Evolutionary conservation across 2,113 vertebrate genomes (phyloP).

Genomic region (Bujurquina vittata): DNA sequence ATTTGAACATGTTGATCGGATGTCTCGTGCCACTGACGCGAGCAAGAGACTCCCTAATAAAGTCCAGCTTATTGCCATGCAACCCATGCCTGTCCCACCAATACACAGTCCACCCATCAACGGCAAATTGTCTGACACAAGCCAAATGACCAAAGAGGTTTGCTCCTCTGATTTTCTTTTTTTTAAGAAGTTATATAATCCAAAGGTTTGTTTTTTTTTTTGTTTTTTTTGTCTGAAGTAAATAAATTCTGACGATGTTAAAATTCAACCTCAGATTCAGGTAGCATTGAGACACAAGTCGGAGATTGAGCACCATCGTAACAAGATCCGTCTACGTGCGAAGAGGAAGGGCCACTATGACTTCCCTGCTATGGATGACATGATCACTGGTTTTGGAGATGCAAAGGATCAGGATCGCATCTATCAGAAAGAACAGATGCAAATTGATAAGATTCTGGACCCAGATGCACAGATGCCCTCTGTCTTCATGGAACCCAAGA

Average conservation of each 20-base stretch:
- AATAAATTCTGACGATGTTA: too few relatives aligned
- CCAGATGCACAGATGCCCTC: conserved; percentile 85
- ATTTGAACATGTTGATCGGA: conserved; percentile 94
- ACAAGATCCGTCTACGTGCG: conserved; percentile 96
- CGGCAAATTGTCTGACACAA: conserved; percentile 84
- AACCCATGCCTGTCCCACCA: conserved; percentile 89
- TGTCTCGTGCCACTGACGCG: conserved; percentile 87
- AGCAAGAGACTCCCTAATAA: conserved; percentile 89
- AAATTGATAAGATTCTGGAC: conserved; percentile 98
- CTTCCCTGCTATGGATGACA: conserved; percentile 93
- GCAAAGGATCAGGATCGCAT: conserved; percentile 89
- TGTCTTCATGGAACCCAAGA: conserved; percentile 90
- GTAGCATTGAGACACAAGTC: conserved; percentile 95
- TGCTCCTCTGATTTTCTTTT: not conserved
- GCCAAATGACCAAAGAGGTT: conserved; percentile 95
- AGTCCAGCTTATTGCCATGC: conserved; percentile 98
- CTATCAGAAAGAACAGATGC: conserved; percentile 93
- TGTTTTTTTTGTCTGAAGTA: too few relatives aligned
- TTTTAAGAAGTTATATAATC: not conserved
- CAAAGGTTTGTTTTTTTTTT: not conserved
- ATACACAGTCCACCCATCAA: conserved; percentile 80
- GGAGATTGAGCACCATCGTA: conserved; percentile 97
- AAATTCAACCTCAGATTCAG: conserved; percentile 83
- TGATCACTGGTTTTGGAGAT: conserved; percentile 80
- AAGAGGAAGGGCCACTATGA: conserved; percentile 98